Evolutionary conservation across 2,113 vertebrate genomes (phyloP).

Genomic region (Bufo bufo): DNA sequence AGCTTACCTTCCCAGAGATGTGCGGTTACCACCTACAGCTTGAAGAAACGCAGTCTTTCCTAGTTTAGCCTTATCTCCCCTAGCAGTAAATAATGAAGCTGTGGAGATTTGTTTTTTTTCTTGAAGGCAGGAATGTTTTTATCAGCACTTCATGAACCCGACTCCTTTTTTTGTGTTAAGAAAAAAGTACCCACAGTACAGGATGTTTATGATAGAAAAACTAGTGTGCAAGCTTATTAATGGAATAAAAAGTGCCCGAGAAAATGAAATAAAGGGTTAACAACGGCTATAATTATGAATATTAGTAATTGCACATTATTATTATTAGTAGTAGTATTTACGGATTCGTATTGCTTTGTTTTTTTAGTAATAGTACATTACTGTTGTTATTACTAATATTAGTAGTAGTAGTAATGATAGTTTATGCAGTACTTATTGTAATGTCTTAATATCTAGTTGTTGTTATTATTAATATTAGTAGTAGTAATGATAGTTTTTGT

Average conservation of each 20-base stretch:
- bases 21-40: background rate
- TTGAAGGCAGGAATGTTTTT: slow-evolving; percentile 17
- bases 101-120: background rate
- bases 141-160: background rate
- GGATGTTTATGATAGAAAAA: background rate
- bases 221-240: no score
- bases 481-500: no score
- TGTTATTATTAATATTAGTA: no score
- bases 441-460: no score
- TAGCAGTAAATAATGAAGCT: slow-evolving; percentile 22
- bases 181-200: background rate
- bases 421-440: no score
- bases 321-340: no score
- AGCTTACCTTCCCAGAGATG: background rate
- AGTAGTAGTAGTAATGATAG: no score
- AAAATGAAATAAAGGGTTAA: background rate
- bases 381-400: no score
- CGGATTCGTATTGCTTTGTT: no score
- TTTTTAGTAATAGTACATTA: no score
- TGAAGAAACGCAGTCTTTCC: background rate
- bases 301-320: no score
- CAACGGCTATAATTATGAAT: no score
- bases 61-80: background rate
- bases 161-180: background rate
- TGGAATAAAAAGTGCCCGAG: background rate